Base-by-base conservation (phyloP, 2,113 vertebrate species). In the Columbina picui region DNA sequence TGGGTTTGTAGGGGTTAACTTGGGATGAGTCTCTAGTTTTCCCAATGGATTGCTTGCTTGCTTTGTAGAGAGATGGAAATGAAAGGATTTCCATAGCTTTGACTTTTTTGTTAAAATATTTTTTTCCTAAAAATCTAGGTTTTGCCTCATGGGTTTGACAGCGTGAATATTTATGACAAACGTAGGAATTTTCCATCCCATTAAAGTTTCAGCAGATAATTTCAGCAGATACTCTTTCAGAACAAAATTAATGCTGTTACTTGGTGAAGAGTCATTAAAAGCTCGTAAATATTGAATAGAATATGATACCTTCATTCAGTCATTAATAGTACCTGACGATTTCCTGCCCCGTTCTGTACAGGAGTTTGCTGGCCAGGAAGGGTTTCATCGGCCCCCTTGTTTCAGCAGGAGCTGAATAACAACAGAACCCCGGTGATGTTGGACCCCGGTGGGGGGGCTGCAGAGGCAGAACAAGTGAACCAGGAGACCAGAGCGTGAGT, bases 181-280 rank as follows among this genome's bases (percentile, higher is more conserved):
- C 41, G 56, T 27, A 76, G 67, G 56, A 90, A 59, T 93, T 91
- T 91, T 90, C 63, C 87, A 83, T 83, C 34, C 45, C 52, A 78
- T 96, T 94, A 91, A 96, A 83, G 34, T 96, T 94, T 96, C 78
- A 91, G 67, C 55, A 91, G 94, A 89, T 83, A 93, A 94, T 95
- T 96, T 95, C 92, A 91, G 70, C 84, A 89, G 67, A 70, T 65
- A 47, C 26, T 85, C n/a, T 50, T 93, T 82, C 89, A 65, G 89
- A 81, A 59, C 41, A 47, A 83, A 94, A 79, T 71, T 41, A 83
- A 82, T 69, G 53, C 53, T 65, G 3, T 82, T 81, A 68, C n/a
- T 71, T 75, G 20, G 27, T 79, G 74, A 73, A 85, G 56, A 55
- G 39, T 59, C 43, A 29, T 84, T 94, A 79, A 82, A 91, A 91